Percentiles rank a stretch among this genome's conserved stretches.
Conservation (phyloP, 2,113 vertebrate genomes). For the Microcebus griseorufus region DNA sequence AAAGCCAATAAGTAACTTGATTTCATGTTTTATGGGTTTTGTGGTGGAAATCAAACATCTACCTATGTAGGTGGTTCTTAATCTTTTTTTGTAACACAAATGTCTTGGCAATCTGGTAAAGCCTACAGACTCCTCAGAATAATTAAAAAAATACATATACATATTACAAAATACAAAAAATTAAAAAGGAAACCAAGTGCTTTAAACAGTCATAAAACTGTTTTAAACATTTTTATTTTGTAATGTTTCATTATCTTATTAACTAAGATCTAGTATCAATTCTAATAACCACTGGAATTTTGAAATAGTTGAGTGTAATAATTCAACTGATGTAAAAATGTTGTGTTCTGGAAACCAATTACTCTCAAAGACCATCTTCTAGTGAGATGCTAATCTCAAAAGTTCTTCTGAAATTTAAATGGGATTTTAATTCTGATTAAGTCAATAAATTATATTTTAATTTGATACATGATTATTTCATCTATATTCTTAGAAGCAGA, state of each 20-base stretch:
- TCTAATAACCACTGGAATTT: not conserved
- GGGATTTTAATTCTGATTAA: not conserved
- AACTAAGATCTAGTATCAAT: not conserved
- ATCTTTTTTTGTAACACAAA: not conserved
- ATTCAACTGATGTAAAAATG: not conserved
- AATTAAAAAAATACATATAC: not conserved
- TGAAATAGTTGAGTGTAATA: not conserved
- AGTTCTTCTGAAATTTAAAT: not conserved
- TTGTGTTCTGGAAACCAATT: not conserved
- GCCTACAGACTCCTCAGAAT: not conserved
- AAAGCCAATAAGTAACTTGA: not conserved
- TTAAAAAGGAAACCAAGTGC: not conserved
- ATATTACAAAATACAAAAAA: not conserved
- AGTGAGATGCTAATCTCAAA: not conserved
- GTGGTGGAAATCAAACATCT: not conserved
- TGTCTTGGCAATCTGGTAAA: not conserved
- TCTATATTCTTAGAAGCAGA: not conserved
- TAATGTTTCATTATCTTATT: not conserved
- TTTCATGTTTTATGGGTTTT: not conserved
- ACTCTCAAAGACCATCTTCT: not conserved
- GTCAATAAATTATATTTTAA: not conserved
- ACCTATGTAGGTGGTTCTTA: not conserved
- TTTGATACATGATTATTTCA: not conserved
- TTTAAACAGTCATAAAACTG: not conserved
- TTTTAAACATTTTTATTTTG: not conserved